Base-by-base conservation (phyloP, 2,797 vertebrate genomes). In the Antrozous pallidus region DNA sequence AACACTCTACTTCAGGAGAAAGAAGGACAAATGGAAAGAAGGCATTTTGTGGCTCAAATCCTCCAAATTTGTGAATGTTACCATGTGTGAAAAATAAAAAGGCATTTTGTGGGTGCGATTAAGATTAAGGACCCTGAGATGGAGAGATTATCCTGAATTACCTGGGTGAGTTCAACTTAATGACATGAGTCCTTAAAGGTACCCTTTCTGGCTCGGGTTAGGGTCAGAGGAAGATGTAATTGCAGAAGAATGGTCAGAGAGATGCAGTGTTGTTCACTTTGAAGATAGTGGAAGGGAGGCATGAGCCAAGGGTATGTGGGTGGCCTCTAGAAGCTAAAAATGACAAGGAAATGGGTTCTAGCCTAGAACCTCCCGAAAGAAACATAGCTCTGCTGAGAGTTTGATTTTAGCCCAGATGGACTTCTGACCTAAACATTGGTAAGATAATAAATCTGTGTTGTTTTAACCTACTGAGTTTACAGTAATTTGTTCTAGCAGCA, bases 121-220 rank as follows among this genome's bases (percentile, higher is more conserved):
- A 84, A 91, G 38, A 18, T 75, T 92, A 77, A 88, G n/a, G 45
- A 38, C 16, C 16, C 69, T 77, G 63, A 85, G 47, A 49, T 79
- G 45, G 33, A 75, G 36, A 93, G n/a, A 90, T 82, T 56, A 87
- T 70, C 28, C 42, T 75, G 31, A 71, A 86, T 92, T 90, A 56
- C 63, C 33, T 61, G 36, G 12, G 16, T 82, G 12, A 12, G 12
- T 42, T 71, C 63, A 89, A 24, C 36, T 63, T 88, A 78, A 89
- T 77, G 20, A 65, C 36, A n/a, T 3, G 20, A 65, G 11, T 42
- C 70, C 13, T 92, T 86, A 85, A 93, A 88, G 75, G 42, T 33
- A 67, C 31, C 61, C 38, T 77, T 81, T 33, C 36, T 61, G 20
- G 8, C 54, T 74, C 33, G 86, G 33, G 22, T 92, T 47, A 71